Evolutionary conservation across 2,888 invertebrate species (phyloP).

Genomic region (Polymixis lichenea): DNA sequence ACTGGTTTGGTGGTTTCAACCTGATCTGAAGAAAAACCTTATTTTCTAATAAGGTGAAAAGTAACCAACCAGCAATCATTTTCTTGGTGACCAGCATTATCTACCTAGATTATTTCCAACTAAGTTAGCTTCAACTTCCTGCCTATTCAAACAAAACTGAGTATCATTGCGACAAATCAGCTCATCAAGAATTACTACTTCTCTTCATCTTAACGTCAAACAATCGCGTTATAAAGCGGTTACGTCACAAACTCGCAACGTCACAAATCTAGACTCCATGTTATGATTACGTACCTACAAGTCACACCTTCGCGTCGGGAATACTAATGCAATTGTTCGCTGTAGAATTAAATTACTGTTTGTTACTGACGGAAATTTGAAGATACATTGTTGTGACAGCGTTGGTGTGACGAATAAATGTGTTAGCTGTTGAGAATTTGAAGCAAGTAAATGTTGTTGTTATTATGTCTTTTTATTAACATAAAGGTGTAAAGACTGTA

Average conservation of each 20-base stretch:
- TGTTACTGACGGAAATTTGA: conserved; percentile 41
- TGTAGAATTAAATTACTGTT: conserved; percentile 46
- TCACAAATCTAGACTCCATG: conserved; percentile 44
- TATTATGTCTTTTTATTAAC: not conserved
- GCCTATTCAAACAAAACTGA: not conserved
- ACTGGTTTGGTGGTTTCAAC: too few relatives aligned
- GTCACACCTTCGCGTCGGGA: conserved; percentile 19
- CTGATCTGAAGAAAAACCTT: too few relatives aligned
- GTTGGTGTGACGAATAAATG: conserved; percentile 1
- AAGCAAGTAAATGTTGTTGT: not conserved
- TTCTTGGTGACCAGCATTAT: not conserved
- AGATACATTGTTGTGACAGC: conserved; percentile 17
- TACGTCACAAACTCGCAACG: conserved; percentile 23
- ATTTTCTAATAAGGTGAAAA: not conserved
- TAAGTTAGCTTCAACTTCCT: not conserved
- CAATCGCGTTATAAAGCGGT: conserved; percentile 13
- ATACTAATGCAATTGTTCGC: conserved; percentile 35
- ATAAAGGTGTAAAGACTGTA: not conserved
- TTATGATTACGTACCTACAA: conserved; percentile 26
- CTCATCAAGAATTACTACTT: not conserved
- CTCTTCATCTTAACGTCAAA: not conserved
- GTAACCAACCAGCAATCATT: not conserved
- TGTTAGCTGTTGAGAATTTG: conserved; percentile 11
- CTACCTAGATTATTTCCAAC: not conserved
- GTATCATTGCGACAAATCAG: not conserved